Percentiles rank a stretch among this genome's conserved stretches.
Evolutionary conservation across 2,113 vertebrate genomes (phyloP).

Genomic region (Anolis carolinensis): DNA sequence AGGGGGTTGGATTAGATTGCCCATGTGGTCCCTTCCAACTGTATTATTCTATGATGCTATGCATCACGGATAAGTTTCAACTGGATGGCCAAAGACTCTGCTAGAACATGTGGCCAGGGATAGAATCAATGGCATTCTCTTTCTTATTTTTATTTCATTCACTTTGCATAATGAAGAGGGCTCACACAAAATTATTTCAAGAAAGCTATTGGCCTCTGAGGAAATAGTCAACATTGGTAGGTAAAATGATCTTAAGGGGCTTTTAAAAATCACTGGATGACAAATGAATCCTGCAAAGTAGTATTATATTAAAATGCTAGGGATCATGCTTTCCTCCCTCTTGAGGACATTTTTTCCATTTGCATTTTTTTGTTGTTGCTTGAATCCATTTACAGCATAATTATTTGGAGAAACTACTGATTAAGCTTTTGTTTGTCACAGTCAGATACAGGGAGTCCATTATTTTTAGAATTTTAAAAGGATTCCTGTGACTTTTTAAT

Average conservation of each 20-base stretch:
- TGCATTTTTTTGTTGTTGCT: slow-evolving; percentile 24
- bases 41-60: too few species aligned
- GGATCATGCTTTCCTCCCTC: background rate
- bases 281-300: background rate
- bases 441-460: slow-evolving; percentile 32
- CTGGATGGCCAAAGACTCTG: background rate
- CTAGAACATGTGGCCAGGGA: background rate
- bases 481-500: slow-evolving; percentile 55
- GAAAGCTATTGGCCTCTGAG: background rate
- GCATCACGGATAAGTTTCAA: background rate
- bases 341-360: slow-evolving; percentile 47
- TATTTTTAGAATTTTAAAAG: slow-evolving; percentile 57
- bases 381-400: slow-evolving; percentile 66
- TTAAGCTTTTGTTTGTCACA: slow-evolving; percentile 49
- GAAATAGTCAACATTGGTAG: background rate
- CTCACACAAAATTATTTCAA: background rate
- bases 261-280: background rate
- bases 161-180: background rate
- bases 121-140: background rate
- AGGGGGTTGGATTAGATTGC: too few species aligned
- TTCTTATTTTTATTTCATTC: background rate
- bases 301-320: background rate
- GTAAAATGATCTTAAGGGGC: background rate
- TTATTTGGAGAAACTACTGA: slow-evolving; percentile 67
- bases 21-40: too few species aligned